Evolutionary conservation across 2,888 invertebrate species (phyloP), one percentile per base, ranked within the genome.

Genomic region (Altica lythri): DNA sequence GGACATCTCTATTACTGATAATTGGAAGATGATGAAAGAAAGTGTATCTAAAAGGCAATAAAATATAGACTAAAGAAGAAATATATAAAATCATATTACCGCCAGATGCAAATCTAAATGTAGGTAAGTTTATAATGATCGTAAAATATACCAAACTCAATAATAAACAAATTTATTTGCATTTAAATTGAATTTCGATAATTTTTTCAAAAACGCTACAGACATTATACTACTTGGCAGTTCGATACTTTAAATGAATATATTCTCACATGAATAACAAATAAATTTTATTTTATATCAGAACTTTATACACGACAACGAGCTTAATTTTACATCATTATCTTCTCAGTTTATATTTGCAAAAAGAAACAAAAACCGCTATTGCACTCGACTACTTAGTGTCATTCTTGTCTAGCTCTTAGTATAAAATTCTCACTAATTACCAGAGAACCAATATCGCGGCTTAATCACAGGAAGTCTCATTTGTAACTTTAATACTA

Each of bases 101-200:
- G 45, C 42, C 13, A 40, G 32, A 46, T 53, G 34, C 18, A 29
- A 35, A 32, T 18, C 34, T 32, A 12, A 46, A 53, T 30, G 40
- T 53, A 37, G 46, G 27, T 32, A 38, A 30, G 32, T 22, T 46
- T 32, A 45, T 53, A 45, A 52, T 52, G 40, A 53, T 46, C 52
- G 19, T 53, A 53, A 53, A 53, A 53, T 53, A 37, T 46, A 35
- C 19, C 30, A 30, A 30, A 5, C 30, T 30, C 30, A 30, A 30
- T 30, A 38, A 38, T 38, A 38, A 35, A 45, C 42, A 49, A 42
- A 50, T 55, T 54, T 49, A 58, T 58, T 58, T 54, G 47, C 54
- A 58, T 58, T 52, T 55, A 57, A 50, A 54, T 51, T 51, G 54
- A 43, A 54, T 45, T 38, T 27, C 48, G 35, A 14, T 42, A 34